Percentiles rank a stretch among this genome's conserved stretches.
phyloP scores from a whole-genome alignment of 1,140 invertebrate species.

The Drosophila auraria region DNA sequence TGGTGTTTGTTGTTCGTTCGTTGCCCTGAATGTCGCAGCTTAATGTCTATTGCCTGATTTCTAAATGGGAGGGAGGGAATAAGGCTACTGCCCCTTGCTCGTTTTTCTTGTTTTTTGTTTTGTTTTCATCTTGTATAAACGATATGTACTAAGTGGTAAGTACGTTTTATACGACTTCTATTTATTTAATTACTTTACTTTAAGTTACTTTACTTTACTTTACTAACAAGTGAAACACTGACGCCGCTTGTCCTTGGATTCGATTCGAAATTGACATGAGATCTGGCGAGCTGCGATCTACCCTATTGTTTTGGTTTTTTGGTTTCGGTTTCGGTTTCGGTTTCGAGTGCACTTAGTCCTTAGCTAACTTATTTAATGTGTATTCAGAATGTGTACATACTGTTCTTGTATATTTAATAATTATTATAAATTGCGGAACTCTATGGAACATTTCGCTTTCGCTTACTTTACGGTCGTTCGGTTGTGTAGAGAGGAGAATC shows the following conservation, averaged over 20 bases:
- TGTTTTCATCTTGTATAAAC: constrained; percentile 57
- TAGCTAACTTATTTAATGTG: constrained; percentile 50
- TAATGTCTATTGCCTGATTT: constrained; percentile 44
- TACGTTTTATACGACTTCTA: constrained; percentile 44
- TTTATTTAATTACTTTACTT: constrained; percentile 20
- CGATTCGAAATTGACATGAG: constrained; percentile 70
- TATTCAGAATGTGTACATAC: constrained; percentile 47
- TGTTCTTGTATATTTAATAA: constrained; percentile 17
- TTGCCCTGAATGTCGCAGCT: constrained; percentile 41
- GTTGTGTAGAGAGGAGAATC: constrained; percentile 14
- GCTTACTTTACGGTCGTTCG: not conserved
- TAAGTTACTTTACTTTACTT: constrained; percentile 18
- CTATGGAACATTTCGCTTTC: constrained; percentile 45
- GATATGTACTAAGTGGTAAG: constrained; percentile 75
- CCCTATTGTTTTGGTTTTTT: constrained; percentile 8
- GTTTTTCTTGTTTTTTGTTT: constrained; percentile 1
- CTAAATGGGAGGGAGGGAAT: not conserved
- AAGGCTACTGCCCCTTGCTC: constrained; percentile 30
- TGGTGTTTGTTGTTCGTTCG: constrained; percentile 25
- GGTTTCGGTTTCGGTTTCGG: not conserved
- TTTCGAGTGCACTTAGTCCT: constrained; percentile 48
- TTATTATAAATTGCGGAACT: constrained; percentile 38
- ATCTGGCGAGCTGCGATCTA: constrained; percentile 49
- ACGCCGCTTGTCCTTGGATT: constrained; percentile 13
- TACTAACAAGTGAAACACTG: constrained; percentile 50